These are phyloP conservation scores for Crambe crambe DNA, from an alignment of 37 sponge, comb jelly and placozoan genomes.

Conservation along the genomic window DNA sequence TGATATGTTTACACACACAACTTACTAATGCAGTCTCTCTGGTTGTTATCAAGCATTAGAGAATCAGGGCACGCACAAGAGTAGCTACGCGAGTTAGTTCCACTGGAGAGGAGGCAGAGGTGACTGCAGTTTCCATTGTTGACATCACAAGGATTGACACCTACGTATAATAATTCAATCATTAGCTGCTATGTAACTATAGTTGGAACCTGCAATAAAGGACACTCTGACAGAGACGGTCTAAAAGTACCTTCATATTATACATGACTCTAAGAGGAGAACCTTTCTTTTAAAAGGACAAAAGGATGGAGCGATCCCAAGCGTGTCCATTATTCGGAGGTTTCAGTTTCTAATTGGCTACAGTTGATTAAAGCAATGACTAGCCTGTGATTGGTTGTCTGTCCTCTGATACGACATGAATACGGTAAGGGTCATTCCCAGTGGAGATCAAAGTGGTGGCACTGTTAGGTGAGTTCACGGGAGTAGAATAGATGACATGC, in stretches of 20 bases:
- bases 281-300: no score
- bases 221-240: no score
- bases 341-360: no score
- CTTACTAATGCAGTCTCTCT: constrained; percentile 17
- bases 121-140: constrained; percentile 64
- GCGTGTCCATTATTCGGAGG: no score
- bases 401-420: constrained; percentile 5
- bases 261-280: no score
- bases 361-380: no score
- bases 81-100: constrained; percentile 3
- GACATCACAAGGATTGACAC: constrained; percentile 29
- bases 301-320: no score
- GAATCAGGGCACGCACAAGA: constrained; percentile 64
- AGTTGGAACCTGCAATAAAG: no score
- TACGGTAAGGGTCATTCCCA: constrained; percentile 1
- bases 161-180: constrained; percentile 2
- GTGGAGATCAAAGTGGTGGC: background rate
- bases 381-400: constrained; percentile 4
- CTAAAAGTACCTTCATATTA: no score
- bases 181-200: background rate
- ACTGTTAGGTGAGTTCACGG: constrained; percentile 7
- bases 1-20: background rate
- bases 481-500: constrained; percentile 1
- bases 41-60: constrained; percentile 10
- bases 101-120: constrained; percentile 58